Conservation (phyloP, 1,140 invertebrate species). For the Nixonia krombeini region DNA sequence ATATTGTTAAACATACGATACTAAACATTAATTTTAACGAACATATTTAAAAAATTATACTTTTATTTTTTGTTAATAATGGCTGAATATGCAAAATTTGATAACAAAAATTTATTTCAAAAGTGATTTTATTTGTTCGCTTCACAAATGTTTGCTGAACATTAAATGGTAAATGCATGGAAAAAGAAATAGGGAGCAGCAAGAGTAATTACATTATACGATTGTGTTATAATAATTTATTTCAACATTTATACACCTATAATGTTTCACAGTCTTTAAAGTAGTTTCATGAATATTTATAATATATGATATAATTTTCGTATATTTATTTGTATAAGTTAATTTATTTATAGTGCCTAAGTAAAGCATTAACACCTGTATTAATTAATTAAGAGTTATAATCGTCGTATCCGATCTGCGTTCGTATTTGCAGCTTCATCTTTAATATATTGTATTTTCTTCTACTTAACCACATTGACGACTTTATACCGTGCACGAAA, state of each 20-base stretch:
- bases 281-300: conserved; percentile 44
- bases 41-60: too few relatives aligned
- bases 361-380: conserved; percentile 53
- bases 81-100: too few relatives aligned
- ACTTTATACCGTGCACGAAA: too few relatives aligned
- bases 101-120: too few relatives aligned
- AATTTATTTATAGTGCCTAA: conserved; percentile 52
- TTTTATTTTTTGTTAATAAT: too few relatives aligned
- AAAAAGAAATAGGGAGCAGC: too few relatives aligned
- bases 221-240: conserved; percentile 60
- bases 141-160: too few relatives aligned
- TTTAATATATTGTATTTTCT: conserved; percentile 5
- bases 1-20: too few relatives aligned
- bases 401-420: conserved; percentile 20
- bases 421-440: background rate
- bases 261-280: conserved; percentile 63
- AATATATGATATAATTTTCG: conserved; percentile 26
- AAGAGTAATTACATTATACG: conserved; percentile 1
- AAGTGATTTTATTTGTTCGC: too few relatives aligned
- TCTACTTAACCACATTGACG: conserved; percentile 2
- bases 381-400: conserved; percentile 44
- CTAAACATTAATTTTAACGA: too few relatives aligned
- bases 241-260: conserved; percentile 64
- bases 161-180: too few relatives aligned
- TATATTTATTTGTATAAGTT: conserved; percentile 34